Conservation (phyloP, 1,140 invertebrate species). For the Heliconius melpomene region DNA sequence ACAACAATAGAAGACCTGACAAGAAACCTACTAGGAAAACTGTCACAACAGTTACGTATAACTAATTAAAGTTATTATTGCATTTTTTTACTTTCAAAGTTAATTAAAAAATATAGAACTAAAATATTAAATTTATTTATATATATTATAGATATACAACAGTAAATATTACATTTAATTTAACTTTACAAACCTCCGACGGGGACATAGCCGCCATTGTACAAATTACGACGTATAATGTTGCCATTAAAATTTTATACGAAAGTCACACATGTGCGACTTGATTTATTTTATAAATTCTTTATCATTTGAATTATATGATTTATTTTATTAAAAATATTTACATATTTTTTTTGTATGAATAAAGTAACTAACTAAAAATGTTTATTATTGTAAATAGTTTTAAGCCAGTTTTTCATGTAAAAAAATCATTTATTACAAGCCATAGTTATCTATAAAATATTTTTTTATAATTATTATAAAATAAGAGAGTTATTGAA, state of each 20-base stretch:
- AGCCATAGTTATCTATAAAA: no score
- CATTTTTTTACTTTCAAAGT: not conserved
- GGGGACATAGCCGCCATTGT: conserved; percentile 79
- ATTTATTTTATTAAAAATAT: no score
- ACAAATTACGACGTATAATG: conserved; percentile 68
- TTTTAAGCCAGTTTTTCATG: no score
- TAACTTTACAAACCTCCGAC: conserved; percentile 77
- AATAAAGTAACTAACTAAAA: no score
- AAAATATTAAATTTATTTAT: not conserved
- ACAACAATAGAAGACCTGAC: conserved; percentile 60
- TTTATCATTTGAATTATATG: not conserved
- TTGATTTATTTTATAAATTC: conserved; percentile 11
- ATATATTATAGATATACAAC: not conserved
- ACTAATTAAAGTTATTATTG: conserved; percentile 13
- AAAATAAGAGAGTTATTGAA: no score
- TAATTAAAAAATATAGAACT: not conserved
- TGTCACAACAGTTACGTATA: conserved; percentile 60
- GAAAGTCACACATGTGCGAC: conserved; percentile 13
- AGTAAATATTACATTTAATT: conserved; percentile 50
- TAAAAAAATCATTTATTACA: no score
- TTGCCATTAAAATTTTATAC: conserved; percentile 48
- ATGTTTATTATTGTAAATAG: no score
- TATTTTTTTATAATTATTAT: no score
- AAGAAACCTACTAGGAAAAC: conserved; percentile 59
- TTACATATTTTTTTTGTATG: no score